These are phyloP conservation scores for Scomber japonicus DNA, from an alignment of 2,113 vertebrate species.

Conservation along the genomic window DNA sequence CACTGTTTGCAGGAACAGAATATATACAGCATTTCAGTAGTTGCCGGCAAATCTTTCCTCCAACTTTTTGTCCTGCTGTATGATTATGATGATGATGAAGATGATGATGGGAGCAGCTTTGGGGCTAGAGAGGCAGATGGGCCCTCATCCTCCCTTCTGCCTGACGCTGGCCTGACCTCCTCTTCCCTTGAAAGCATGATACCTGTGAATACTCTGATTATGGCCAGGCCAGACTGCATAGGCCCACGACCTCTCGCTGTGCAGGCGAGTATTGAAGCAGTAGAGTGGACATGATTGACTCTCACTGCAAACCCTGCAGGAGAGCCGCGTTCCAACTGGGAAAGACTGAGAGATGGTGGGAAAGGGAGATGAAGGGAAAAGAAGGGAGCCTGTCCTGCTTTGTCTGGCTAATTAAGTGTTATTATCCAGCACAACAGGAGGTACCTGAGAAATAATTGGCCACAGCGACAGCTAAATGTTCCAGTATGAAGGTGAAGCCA, in stretches of 20 bases:
- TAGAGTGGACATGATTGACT: conserved; percentile 80
- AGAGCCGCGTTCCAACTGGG: conserved; percentile 58
- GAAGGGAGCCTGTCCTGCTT: conserved; percentile 51
- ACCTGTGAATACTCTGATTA: conserved; percentile 75
- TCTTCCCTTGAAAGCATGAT: conserved; percentile 71
- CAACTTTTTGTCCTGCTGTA: conserved; percentile 44
- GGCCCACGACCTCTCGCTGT: conserved; percentile 64
- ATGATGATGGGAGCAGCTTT: conserved; percentile 57
- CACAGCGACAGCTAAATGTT: conserved; percentile 83
- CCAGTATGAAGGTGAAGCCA: conserved; percentile 82
- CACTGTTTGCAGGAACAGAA: conserved; percentile 23
- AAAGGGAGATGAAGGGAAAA: conserved; percentile 38
- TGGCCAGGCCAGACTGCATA: conserved; percentile 45
- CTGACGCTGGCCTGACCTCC: conserved; percentile 56
- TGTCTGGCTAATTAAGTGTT: conserved; percentile 84
- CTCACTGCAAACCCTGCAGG: conserved; percentile 58
- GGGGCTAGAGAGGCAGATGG: conserved; percentile 72
- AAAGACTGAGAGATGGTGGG: conserved; percentile 56
- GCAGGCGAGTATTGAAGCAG: conserved; percentile 66
- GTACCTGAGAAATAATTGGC: conserved; percentile 87
- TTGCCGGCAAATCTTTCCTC: conserved; percentile 43
- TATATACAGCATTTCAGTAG: conserved; percentile 27
- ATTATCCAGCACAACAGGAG: conserved; percentile 85
- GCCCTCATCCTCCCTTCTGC: conserved; percentile 39
- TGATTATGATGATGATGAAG: conserved; percentile 42